A percentile compares a stretch with the other conserved stretches of the same genome.
Conservation (phyloP, 53 echinoderm and acorn worm species). For the Henricia sp. region DNA sequence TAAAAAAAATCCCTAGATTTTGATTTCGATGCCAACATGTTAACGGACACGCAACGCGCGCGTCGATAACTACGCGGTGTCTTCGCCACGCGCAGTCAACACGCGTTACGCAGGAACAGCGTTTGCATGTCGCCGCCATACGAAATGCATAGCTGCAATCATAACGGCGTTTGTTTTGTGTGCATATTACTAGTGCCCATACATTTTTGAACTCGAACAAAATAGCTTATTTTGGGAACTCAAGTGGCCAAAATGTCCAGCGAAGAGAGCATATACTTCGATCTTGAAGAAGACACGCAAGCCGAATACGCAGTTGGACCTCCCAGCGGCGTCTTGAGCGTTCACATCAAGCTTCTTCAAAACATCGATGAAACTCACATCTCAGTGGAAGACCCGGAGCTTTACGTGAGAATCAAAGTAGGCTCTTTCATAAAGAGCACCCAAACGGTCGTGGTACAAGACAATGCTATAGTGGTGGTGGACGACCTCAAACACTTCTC, state of each 20-base stretch:
- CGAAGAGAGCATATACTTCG: constrained; percentile 13
- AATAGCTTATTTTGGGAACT: too few species aligned
- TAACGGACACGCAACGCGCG: too few species aligned
- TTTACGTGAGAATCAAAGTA: constrained; percentile 83
- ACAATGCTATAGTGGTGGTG: constrained; percentile 43
- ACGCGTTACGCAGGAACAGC: too few species aligned
- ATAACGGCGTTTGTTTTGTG: too few species aligned
- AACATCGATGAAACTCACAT: constrained; percentile 52
- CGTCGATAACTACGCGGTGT: too few species aligned
- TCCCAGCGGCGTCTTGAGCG: constrained; percentile 67
- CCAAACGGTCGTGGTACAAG: constrained; percentile 39
- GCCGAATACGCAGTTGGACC: constrained; percentile 18
- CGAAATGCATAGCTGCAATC: too few species aligned
- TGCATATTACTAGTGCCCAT: too few species aligned
- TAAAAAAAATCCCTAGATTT: too few species aligned
- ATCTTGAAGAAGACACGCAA: constrained; percentile 16
- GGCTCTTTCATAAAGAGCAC: constrained; percentile 75
- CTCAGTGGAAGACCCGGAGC: constrained; percentile 63
- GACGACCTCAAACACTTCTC: constrained; percentile 91
- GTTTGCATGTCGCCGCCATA: too few species aligned
- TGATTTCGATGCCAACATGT: too few species aligned
- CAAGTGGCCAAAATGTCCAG: not conserved
- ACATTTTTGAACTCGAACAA: too few species aligned
- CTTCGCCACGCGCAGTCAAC: too few species aligned
- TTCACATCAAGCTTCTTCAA: constrained; percentile 58